Evolutionary conservation across 2,797 vertebrate genomes (phyloP).

Genomic region (Pantherophis alleghaniensis): DNA sequence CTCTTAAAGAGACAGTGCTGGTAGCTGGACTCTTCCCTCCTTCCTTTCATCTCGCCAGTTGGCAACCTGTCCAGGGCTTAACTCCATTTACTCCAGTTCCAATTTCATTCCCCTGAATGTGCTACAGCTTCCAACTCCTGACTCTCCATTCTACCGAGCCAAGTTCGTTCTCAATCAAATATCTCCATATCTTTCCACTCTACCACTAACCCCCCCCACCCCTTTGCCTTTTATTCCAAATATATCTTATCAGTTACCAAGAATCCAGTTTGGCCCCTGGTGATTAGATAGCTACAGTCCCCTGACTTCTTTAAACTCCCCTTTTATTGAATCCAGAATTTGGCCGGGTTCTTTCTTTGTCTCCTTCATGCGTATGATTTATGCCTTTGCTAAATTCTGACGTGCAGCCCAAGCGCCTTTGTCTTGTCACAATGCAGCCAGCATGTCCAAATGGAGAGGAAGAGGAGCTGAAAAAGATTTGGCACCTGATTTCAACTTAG

Average conservation of each 20-base stretch:
- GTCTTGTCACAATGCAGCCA: not conserved
- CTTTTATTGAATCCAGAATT: not conserved
- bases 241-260: not conserved
- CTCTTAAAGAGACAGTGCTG: not conserved
- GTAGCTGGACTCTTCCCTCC: not conserved
- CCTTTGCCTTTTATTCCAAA: not conserved
- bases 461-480: not conserved
- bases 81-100: not conserved
- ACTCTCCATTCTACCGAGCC: not conserved
- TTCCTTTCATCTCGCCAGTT: not conserved
- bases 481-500: not conserved
- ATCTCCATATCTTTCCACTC: not conserved
- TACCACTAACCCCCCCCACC: not conserved
- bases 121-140: not conserved
- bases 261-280: not conserved
- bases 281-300: not conserved
- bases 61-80: not conserved
- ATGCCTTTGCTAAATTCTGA: not conserved
- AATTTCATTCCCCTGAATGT: not conserved
- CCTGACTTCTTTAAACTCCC: not conserved
- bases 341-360: not conserved
- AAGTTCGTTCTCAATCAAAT: not conserved
- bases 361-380: not conserved
- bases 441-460: not conserved
- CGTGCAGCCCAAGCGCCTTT: not conserved